These are phyloP conservation scores for Alligator mississippiensis DNA, from an alignment of 2,113 vertebrate genomes.

Conservation along the genomic window DNA sequence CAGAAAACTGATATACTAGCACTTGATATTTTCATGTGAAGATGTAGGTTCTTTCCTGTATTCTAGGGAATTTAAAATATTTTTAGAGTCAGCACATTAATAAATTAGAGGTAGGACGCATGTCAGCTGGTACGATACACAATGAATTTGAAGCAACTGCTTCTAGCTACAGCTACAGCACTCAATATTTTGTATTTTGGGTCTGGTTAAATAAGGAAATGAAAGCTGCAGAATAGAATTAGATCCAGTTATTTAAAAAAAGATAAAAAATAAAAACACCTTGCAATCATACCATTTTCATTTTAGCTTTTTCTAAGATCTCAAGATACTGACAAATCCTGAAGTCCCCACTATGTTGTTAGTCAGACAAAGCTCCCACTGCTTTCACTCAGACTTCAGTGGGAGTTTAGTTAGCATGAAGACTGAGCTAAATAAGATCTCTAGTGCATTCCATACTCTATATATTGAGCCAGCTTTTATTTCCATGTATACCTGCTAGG, in stretches of 20 bases:
- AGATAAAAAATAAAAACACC: neutral
- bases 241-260: neutral
- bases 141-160: neutral
- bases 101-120: neutral
- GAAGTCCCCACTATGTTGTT: neutral
- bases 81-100: neutral
- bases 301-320: neutral
- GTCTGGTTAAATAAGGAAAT: neutral
- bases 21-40: neutral
- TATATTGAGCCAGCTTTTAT: neutral
- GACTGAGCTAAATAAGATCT: neutral
- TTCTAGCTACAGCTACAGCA: neutral
- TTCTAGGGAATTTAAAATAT: neutral
- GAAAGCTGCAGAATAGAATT: neutral
- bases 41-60: neutral
- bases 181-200: neutral
- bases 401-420: neutral
- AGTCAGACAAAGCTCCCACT: neutral
- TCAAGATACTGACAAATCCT: neutral
- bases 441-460: neutral
- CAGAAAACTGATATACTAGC: neutral
- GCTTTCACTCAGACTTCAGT: conserved; percentile 5
- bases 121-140: neutral
- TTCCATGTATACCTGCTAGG: neutral
- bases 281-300: neutral